phyloP scores from a whole-genome alignment of 2,113 vertebrate species.

The Erinaceus europaeus region DNA sequence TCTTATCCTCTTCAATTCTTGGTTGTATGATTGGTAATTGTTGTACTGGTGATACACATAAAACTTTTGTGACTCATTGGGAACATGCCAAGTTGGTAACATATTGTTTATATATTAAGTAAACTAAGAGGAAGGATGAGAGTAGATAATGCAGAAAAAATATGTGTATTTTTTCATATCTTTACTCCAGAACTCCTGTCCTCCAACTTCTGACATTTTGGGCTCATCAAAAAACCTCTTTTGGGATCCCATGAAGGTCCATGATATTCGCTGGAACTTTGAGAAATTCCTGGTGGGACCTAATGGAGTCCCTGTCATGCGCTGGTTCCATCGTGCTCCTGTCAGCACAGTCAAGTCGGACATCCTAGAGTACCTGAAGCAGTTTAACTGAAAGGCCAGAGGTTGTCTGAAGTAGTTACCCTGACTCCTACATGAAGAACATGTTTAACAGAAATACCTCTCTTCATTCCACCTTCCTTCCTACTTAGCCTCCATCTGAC shows the following conservation, averaged over 20 bases:
- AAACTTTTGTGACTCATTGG: background rate
- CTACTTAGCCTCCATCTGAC: background rate
- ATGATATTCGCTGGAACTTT: conserved; percentile 97
- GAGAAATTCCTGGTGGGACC: conserved; percentile 95
- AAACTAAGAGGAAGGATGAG: rapidly evolving
- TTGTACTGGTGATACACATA: background rate
- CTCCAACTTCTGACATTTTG: conserved; percentile 86
- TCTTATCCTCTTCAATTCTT: background rate
- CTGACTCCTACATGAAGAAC: background rate
- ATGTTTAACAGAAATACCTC: background rate
- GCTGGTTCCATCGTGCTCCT: conserved; percentile 87
- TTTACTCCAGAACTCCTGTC: conserved; percentile 87
- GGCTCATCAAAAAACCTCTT: conserved; percentile 85
- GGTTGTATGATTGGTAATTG: background rate
- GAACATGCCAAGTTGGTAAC: background rate
- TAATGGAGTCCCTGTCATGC: conserved; percentile 87
- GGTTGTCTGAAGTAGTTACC: rapidly evolving
- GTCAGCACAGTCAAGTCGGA: conserved; percentile 80
- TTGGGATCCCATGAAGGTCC: conserved; percentile 89
- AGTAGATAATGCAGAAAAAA: background rate
- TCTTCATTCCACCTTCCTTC: background rate
- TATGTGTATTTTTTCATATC: background rate
- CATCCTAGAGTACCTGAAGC: conserved; percentile 80
- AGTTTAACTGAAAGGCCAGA: background rate
- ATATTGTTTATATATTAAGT: background rate